Conservation (phyloP, 2,113 vertebrate genomes). For the Scopus umbretta region DNA sequence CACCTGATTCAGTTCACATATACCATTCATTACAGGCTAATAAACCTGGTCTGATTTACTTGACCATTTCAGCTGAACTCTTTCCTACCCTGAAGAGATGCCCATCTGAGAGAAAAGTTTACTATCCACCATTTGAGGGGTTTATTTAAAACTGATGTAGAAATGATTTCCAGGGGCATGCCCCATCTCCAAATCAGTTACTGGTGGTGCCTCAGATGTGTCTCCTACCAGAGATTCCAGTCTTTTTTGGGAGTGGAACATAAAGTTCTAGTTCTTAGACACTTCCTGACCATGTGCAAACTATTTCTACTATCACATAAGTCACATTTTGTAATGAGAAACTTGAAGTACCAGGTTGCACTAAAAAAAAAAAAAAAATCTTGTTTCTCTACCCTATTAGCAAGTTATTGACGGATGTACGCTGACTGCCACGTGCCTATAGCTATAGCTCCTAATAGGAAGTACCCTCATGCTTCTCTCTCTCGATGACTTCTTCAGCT, state of each 20-base stretch:
- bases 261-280: not conserved
- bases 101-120: not conserved
- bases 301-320: not conserved
- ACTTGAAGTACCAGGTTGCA: not conserved
- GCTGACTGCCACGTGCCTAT: not conserved
- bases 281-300: not conserved
- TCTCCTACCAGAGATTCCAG: not conserved
- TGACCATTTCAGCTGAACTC: not conserved
- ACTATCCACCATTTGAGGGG: not conserved
- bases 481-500: not conserved
- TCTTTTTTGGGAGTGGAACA: not conserved
- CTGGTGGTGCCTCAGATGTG: not conserved
- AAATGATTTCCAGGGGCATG: not conserved
- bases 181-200: not conserved
- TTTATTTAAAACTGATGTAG: not conserved
- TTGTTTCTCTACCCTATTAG: not conserved
- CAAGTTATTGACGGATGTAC: not conserved
- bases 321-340: constrained; percentile 14
- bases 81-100: not conserved
- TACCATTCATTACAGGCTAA: not conserved
- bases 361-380: not conserved
- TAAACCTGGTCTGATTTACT: not conserved
- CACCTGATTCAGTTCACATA: not conserved
- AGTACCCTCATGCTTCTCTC: not conserved
- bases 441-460: not conserved